Percentiles rank a stretch among this genome's conserved stretches.
Evolutionary conservation across 2,888 invertebrate genomes (phyloP).

Genomic region (Cyrtodaria siliqua): DNA sequence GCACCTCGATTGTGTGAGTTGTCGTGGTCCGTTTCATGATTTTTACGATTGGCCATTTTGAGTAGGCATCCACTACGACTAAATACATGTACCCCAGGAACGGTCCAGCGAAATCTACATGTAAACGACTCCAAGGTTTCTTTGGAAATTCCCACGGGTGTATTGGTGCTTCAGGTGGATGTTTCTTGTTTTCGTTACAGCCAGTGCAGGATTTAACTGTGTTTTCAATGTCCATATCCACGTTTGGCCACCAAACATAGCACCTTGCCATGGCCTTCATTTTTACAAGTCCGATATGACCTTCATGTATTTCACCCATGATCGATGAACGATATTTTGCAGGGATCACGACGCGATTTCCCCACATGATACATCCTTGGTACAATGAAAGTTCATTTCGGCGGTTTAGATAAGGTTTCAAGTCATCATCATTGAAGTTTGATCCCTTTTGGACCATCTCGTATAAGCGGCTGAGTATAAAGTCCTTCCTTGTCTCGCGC

Average conservation of each 20-base stretch:
- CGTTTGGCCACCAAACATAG: conserved; percentile 75
- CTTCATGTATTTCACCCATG: conserved; percentile 68
- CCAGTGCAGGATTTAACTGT: conserved; percentile 55
- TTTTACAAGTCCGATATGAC: conserved; percentile 73
- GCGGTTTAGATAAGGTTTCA: conserved; percentile 33
- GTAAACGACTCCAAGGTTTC: conserved; percentile 83
- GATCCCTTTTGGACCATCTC: conserved; percentile 25
- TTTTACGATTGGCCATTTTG: conserved; percentile 85
- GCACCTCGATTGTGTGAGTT: conserved; percentile 48
- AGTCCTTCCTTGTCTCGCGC: conserved; percentile 40
- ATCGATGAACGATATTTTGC: conserved; percentile 50
- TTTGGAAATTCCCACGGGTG: conserved; percentile 76
- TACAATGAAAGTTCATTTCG: conserved; percentile 57
- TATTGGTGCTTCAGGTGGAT: conserved; percentile 63
- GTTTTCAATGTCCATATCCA: conserved; percentile 65
- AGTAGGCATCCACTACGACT: conserved; percentile 84
- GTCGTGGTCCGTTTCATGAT: conserved; percentile 23
- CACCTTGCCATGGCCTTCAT: conserved; percentile 76
- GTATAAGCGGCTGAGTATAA: conserved; percentile 33
- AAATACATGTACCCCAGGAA: conserved; percentile 74
- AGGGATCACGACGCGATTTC: conserved; percentile 72
- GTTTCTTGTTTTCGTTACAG: conserved; percentile 43
- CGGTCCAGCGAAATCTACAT: conserved; percentile 86
- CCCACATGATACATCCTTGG: conserved; percentile 71
- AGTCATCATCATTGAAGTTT: not conserved